Conservation (phyloP, 1,140 invertebrate species). For the Batillaria attramentaria region DNA sequence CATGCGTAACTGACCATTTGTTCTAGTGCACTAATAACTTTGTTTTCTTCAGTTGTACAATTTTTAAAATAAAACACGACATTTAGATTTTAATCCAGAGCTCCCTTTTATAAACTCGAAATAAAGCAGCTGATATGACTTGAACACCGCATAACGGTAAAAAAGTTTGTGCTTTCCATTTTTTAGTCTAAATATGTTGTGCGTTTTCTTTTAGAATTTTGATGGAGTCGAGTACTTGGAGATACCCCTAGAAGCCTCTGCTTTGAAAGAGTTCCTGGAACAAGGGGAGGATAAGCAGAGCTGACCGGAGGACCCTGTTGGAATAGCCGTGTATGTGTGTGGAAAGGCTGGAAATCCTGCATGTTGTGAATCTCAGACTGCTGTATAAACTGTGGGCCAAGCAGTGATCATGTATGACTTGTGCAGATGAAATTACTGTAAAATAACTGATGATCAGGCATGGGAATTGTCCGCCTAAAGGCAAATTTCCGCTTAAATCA, state of each 20-base stretch:
- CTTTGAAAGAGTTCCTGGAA: constrained; percentile 83
- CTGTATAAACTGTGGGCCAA: neutral
- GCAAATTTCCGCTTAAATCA: no score
- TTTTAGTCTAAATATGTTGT: neutral
- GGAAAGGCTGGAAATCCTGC: neutral
- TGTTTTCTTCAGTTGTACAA: neutral
- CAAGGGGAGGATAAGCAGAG: constrained; percentile 47
- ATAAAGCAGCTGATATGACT: neutral
- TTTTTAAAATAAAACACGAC: no score
- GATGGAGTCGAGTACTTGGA: constrained; percentile 87
- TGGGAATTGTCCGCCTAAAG: neutral
- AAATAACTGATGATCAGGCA: neutral
- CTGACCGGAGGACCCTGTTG: neutral
- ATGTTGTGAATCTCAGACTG: neutral
- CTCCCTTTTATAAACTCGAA: no score
- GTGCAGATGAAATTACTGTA: neutral
- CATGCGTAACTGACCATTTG: no score
- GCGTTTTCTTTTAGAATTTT: constrained; percentile 73
- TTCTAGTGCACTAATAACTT: neutral
- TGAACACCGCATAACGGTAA: neutral
- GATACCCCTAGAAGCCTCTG: constrained; percentile 83
- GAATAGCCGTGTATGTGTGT: neutral
- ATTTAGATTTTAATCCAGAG: no score
- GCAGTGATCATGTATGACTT: neutral
- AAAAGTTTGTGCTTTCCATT: no score